Evolutionary conservation across 1,140 invertebrate species (phyloP).

Genomic region (Drosophila subpulchrella): DNA sequence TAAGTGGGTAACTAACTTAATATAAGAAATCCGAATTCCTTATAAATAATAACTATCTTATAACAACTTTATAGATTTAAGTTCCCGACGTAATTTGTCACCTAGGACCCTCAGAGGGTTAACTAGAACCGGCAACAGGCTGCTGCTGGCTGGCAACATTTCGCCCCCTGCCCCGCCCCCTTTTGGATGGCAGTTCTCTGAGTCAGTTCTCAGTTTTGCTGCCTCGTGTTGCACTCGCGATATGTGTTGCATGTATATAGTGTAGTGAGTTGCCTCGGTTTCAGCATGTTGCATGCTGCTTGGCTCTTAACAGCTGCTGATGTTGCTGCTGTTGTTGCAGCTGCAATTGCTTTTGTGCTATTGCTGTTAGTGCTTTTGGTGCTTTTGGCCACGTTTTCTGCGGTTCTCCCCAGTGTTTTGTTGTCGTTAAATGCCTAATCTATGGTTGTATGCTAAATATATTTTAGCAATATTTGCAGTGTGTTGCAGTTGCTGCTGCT

Average conservation of each 20-base stretch:
- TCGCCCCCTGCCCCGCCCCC: background rate
- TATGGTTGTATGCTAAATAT: constrained; percentile 65
- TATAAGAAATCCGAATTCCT: no score
- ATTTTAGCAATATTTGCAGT: constrained; percentile 56
- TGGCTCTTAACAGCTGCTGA: constrained; percentile 47
- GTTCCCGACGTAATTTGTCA: no score
- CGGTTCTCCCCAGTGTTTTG: constrained; percentile 7
- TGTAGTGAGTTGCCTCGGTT: constrained; percentile 25
- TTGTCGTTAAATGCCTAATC: constrained; percentile 60
- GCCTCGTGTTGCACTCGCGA: constrained; percentile 38
- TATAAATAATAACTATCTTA: no score
- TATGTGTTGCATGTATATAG: constrained; percentile 28
- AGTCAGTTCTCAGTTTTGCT: constrained; percentile 1
- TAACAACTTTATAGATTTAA: no score
- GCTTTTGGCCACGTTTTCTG: constrained; percentile 28
- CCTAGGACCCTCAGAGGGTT: constrained; percentile 17
- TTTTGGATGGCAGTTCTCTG: background rate
- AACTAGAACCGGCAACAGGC: constrained; percentile 48
- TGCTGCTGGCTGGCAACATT: constrained; percentile 54
- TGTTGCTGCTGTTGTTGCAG: constrained; percentile 16
- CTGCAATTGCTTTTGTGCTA: constrained; percentile 8
- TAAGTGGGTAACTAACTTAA: no score
- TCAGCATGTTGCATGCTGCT: constrained; percentile 54
- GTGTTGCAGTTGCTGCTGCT: constrained; percentile 4
- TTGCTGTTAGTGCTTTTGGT: constrained; percentile 26